A percentile compares a stretch with the other conserved stretches of the same genome.
These are phyloP conservation scores for Anguilla obscura DNA, from an alignment of 2,797 vertebrate genomes.

Conservation along the genomic window DNA sequence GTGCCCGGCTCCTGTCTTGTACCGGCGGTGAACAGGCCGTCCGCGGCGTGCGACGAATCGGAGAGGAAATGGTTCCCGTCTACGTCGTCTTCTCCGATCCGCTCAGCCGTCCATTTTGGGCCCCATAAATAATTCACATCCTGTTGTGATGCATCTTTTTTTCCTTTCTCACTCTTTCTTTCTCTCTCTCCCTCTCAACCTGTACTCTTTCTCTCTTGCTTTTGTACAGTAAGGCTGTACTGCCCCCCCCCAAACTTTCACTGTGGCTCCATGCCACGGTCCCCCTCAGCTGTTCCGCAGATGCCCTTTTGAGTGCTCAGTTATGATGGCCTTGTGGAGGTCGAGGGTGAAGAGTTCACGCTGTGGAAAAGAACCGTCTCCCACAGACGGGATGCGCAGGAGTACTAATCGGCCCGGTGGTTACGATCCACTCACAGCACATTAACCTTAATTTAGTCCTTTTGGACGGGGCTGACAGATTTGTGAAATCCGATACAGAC, in stretches of 20 bases:
- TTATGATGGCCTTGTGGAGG: background rate
- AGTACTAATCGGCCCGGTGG: background rate
- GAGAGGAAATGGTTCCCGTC: slow-evolving; percentile 64
- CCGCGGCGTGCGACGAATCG: background rate
- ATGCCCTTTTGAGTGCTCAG: background rate
- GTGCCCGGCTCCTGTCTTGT: background rate
- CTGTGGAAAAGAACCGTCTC: background rate
- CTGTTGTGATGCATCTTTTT: slow-evolving; percentile 39
- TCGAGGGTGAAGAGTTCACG: background rate
- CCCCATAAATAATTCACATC: slow-evolving; percentile 67
- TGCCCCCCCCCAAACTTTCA: background rate
- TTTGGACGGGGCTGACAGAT: background rate
- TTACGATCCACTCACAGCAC: slow-evolving; percentile 7
- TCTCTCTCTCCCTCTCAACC: background rate
- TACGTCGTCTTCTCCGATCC: slow-evolving; percentile 65
- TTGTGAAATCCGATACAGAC: background rate
- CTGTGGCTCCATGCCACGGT: background rate
- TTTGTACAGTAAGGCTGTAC: background rate
- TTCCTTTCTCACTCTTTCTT: background rate
- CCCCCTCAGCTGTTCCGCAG: background rate
- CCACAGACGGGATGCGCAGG: background rate
- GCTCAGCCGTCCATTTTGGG: slow-evolving; percentile 64
- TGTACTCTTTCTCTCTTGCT: background rate
- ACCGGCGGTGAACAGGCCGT: background rate
- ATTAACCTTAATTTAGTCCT: background rate